phyloP scores from a whole-genome alignment of 2,888 invertebrate species.

The Catocala nupta region DNA sequence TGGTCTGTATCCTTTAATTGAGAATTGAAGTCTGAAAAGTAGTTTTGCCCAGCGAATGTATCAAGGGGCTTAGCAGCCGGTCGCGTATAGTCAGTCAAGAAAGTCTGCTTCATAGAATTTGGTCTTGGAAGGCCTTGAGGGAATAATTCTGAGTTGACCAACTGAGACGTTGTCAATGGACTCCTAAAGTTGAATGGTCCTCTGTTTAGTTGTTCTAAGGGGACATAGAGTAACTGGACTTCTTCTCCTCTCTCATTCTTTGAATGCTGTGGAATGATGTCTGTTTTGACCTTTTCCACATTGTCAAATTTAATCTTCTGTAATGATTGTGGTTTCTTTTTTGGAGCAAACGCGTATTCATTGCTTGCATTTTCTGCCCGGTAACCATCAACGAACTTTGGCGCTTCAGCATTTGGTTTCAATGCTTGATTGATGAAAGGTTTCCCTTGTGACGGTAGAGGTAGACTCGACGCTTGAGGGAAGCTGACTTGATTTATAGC shows the following conservation, averaged over 20 bases:
- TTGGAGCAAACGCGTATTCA: slow-evolving; percentile 54
- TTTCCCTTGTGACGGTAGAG: slow-evolving; percentile 60
- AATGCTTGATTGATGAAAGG: slow-evolving; percentile 63
- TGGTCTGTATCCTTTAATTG: slow-evolving; percentile 65
- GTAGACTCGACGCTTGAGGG: slow-evolving; percentile 37
- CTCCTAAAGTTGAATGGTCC: slow-evolving; percentile 79
- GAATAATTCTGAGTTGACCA: slow-evolving; percentile 70
- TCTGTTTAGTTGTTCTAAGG: slow-evolving; percentile 90
- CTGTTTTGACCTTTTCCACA: slow-evolving; percentile 67
- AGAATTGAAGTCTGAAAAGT: slow-evolving; percentile 73
- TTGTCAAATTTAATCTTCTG: slow-evolving; percentile 78
- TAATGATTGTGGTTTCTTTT: slow-evolving; percentile 72
- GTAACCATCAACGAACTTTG: slow-evolving; percentile 80
- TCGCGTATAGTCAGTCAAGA: slow-evolving; percentile 65
- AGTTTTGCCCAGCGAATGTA: slow-evolving; percentile 64
- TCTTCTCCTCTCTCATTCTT: slow-evolving; percentile 88
- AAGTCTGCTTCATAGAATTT: slow-evolving; percentile 60
- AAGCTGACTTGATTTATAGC: slow-evolving; percentile 68
- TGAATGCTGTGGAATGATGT: slow-evolving; percentile 59
- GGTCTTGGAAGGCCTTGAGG: slow-evolving; percentile 65
- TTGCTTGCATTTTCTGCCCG: slow-evolving; percentile 71
- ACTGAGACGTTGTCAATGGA: slow-evolving; percentile 63
- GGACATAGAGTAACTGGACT: slow-evolving; percentile 94
- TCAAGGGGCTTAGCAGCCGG: slow-evolving; percentile 64
- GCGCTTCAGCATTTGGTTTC: slow-evolving; percentile 64